Conservation (phyloP, 2,113 vertebrate genomes). For the Nesoenas mayeri region DNA sequence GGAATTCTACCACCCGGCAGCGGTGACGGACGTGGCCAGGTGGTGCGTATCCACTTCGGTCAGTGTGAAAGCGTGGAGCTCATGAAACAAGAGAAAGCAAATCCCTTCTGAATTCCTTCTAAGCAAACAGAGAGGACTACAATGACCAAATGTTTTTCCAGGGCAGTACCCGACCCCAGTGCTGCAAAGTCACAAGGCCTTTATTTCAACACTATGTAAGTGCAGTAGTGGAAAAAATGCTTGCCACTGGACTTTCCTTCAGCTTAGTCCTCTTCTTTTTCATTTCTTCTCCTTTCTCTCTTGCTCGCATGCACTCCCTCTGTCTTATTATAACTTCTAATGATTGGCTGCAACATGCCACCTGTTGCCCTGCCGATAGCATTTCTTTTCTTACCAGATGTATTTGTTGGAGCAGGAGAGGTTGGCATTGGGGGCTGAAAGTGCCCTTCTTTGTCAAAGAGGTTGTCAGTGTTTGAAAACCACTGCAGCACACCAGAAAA, state of each 20-base stretch:
- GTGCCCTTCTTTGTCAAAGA: neutral
- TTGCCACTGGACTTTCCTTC: neutral
- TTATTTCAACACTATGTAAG: neutral
- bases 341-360: slow-evolving; percentile 23
- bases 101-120: slow-evolving; percentile 80
- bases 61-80: slow-evolving; percentile 76
- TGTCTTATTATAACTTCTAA: slow-evolving; percentile 29
- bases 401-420: neutral
- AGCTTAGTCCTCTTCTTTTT: neutral
- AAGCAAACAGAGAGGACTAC: slow-evolving; percentile 76
- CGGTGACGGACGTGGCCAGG: slow-evolving; percentile 87
- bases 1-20: slow-evolving; percentile 80
- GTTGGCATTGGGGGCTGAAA: neutral
- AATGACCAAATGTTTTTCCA: slow-evolving; percentile 65
- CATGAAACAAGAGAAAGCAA: slow-evolving; percentile 83
- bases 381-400: slow-evolving; percentile 43
- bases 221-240: neutral
- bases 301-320: neutral
- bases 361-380: slow-evolving; percentile 38
- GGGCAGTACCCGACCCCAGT: neutral
- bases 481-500: neutral
- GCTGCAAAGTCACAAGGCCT: neutral
- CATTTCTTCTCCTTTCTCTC: neutral
- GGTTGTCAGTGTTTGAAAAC: neutral
- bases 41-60: slow-evolving; percentile 81